phyloP scores from a whole-genome alignment of 2,888 invertebrate genomes.

The Orthosia incerta region DNA sequence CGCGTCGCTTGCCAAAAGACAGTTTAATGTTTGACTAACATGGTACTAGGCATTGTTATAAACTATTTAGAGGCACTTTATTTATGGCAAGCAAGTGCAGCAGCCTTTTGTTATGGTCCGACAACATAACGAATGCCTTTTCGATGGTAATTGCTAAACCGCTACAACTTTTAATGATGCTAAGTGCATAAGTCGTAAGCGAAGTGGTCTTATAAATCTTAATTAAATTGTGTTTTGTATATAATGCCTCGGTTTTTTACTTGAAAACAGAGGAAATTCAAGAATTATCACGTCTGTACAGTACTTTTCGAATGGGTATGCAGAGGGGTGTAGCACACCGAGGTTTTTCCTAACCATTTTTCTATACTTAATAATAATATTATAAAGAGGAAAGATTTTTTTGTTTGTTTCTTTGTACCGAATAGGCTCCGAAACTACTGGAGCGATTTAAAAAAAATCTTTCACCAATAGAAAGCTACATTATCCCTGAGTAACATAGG shows the following conservation, averaged over 20 bases:
- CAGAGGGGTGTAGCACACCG: too few relatives aligned
- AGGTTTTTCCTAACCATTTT: too few relatives aligned
- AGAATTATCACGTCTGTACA: too few relatives aligned
- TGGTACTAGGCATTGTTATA: slow-evolving; percentile 38
- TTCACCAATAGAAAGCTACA: too few relatives aligned
- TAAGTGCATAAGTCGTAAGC: slow-evolving; percentile 1
- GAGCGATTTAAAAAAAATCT: too few relatives aligned
- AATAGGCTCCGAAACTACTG: too few relatives aligned
- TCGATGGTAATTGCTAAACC: slow-evolving; percentile 34
- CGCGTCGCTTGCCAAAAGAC: slow-evolving; percentile 53
- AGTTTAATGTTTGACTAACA: slow-evolving; percentile 56
- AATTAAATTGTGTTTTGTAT: not conserved
- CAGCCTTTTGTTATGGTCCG: slow-evolving; percentile 24
- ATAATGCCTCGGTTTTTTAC: not conserved
- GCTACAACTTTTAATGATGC: slow-evolving; percentile 6
- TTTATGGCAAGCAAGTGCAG: slow-evolving; percentile 42
- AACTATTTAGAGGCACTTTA: slow-evolving; percentile 37
- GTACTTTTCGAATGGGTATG: too few relatives aligned
- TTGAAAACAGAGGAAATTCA: not conserved
- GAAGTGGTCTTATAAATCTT: not conserved
- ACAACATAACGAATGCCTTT: slow-evolving; percentile 23
- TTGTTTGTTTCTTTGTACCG: too few relatives aligned
- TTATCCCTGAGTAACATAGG: too few relatives aligned
- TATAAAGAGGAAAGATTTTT: too few relatives aligned
- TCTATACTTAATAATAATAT: too few relatives aligned